Percentiles rank a stretch among this genome's conserved stretches.
Evolutionary conservation across 2,797 vertebrate genomes (phyloP).

Genomic region (Cossypha polioptera): DNA sequence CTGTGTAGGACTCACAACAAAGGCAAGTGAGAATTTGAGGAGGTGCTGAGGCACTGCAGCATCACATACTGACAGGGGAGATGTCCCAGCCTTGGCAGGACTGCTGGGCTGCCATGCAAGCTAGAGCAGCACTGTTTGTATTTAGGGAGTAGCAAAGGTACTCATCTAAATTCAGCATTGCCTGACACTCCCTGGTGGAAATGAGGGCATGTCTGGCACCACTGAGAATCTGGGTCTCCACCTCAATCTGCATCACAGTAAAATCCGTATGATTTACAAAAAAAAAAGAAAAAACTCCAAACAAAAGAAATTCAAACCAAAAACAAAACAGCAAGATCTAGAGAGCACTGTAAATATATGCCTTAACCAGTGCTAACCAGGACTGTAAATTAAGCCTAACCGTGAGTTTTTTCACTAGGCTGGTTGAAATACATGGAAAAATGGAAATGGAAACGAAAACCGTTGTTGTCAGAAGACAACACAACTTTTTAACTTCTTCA

Average conservation of each 20-base stretch:
- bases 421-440: not conserved
- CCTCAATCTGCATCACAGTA: not conserved
- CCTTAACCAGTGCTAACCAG: not conserved
- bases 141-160: not conserved
- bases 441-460: not conserved
- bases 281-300: no score
- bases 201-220: not conserved
- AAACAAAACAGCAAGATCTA: not conserved
- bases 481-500: not conserved
- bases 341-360: not conserved
- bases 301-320: not conserved
- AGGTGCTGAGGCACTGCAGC: not conserved
- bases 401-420: not conserved
- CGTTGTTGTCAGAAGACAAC: not conserved
- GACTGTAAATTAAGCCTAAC: not conserved
- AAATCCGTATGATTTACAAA: not conserved
- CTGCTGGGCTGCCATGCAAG: accelerated
- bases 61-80: not conserved
- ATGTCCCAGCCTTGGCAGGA: not conserved
- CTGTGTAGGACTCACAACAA: not conserved
- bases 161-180: not conserved
- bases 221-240: not conserved
- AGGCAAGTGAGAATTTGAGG: not conserved
- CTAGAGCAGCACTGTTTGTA: not conserved
- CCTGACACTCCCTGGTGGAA: not conserved